Conservation (phyloP, 35 echinoderm and acorn worm genomes). For the Strongylocentrotus purpuratus region DNA sequence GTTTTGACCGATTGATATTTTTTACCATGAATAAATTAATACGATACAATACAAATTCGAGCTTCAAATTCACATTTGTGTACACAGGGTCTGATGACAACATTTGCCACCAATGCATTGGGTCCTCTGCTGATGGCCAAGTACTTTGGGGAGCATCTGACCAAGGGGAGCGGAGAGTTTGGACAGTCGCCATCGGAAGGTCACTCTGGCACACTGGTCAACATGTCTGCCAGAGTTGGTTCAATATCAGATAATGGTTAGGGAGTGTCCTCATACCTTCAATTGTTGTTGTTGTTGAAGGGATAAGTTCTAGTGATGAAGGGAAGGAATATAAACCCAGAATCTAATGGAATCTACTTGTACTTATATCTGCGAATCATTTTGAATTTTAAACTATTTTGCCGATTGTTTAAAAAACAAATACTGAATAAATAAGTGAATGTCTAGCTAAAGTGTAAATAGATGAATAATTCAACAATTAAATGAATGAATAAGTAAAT, state of each 20-base stretch:
- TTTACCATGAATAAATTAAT: too few relatives aligned
- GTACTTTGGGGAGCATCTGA: conserved; percentile 69
- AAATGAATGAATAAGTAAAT: too few relatives aligned
- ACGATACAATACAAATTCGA: background rate
- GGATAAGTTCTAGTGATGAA: too few relatives aligned
- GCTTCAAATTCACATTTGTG: background rate
- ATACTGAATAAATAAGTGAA: too few relatives aligned
- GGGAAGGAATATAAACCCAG: too few relatives aligned
- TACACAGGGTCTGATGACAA: conserved; percentile 62
- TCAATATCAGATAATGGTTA: conserved; percentile 88
- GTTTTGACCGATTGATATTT: too few relatives aligned
- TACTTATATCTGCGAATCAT: too few relatives aligned
- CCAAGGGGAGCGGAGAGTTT: conserved; percentile 78
- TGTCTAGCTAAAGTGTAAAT: too few relatives aligned
- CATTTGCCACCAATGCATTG: conserved; percentile 76
- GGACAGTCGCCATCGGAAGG: conserved; percentile 43
- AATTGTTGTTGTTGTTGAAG: background rate
- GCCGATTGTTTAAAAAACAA: too few relatives aligned
- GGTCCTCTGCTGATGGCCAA: conserved; percentile 87
- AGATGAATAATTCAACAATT: too few relatives aligned
- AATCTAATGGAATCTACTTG: too few relatives aligned
- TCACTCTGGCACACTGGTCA: conserved; percentile 75
- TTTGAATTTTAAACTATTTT: too few relatives aligned
- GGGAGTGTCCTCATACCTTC: background rate
- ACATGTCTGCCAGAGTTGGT: conserved; percentile 91